A percentile compares a stretch with the other conserved stretches of the same genome.
phyloP scores from a whole-genome alignment of 2,113 vertebrate species.

The Periophthalmus modestus region DNA sequence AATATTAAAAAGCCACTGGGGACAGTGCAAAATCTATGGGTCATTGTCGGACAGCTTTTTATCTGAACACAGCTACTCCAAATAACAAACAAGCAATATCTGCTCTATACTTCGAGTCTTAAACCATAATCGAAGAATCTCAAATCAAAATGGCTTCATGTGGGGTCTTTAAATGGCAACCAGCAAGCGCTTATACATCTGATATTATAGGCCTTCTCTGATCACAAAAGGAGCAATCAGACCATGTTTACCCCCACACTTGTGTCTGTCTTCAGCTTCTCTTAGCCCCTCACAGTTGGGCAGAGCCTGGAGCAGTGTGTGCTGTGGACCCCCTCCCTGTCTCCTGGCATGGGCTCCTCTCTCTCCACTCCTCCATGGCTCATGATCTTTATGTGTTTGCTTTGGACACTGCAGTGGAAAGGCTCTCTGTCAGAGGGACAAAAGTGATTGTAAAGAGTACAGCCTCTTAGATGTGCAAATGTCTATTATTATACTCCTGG shows the following conservation, averaged over 20 bases:
- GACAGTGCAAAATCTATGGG: too few species aligned
- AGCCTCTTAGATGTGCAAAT: constrained; percentile 59
- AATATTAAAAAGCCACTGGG: too few species aligned
- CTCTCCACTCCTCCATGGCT: constrained; percentile 51
- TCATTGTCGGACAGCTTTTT: too few species aligned
- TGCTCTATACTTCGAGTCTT: too few species aligned
- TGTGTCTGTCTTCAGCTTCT: constrained; percentile 31
- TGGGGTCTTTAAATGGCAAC: too few species aligned
- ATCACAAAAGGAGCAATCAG: too few species aligned
- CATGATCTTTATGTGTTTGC: constrained; percentile 75
- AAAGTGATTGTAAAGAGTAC: constrained; percentile 37
- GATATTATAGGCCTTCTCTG: too few species aligned
- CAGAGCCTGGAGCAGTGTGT: constrained; percentile 34
- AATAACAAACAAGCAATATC: too few species aligned
- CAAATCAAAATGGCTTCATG: too few species aligned
- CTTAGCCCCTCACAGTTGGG: constrained; percentile 53
- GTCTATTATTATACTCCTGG: constrained; percentile 56
- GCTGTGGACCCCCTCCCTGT: constrained; percentile 37
- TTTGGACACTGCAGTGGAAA: constrained; percentile 70
- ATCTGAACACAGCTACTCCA: too few species aligned
- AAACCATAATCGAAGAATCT: too few species aligned
- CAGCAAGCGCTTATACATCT: too few species aligned
- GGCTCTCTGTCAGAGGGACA: constrained; percentile 42
- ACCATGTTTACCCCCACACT: background rate
- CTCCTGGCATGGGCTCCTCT: constrained; percentile 62